Base-by-base conservation (phyloP, 2,113 vertebrate species). In the Tinamus guttatus region DNA sequence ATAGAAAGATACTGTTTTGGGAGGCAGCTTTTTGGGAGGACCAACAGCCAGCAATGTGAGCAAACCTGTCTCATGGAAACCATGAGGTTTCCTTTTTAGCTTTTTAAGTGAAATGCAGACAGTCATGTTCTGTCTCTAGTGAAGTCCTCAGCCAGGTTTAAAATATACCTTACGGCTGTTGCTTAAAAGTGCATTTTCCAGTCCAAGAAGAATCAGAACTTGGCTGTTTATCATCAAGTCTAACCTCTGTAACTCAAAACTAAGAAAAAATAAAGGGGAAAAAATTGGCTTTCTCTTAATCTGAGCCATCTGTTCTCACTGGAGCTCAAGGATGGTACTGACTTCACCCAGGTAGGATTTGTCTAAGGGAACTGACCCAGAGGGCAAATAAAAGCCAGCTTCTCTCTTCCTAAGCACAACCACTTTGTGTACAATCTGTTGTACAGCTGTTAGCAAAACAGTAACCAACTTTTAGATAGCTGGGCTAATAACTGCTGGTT, bases 381-480 rank as follows among this genome's bases (percentile, higher is more conserved):
- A 84, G 77, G 88, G 88, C 54, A 93, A 93, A 93, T 79, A 85
- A 93, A 94, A 90, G 27, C 49, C 63, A 90, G 80, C 62, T 84
- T 58, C 83, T 86, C 62, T 90, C 59, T 65, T 90, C 67, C 76
- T 59, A 96, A 95, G 74, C 71, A 32, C 62, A 87, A 82, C 47
- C 75, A 83, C 70, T 95, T 92, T 89, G 74, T 82, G 83, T 70
- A 62, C 86, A 96, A 96, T 95, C 93, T 97, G 95, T 73, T 82
- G 88, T 93, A 92, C 92, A 96, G 93, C 96, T 95, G 93, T 73
- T 94, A 92, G 90, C 81, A 89, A 93, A 94, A 71, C 43, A 90
- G 58, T 54, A 87, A 82, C 77, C 81, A 94, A 81, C 62, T 93
- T 96, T 94, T 89, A 73, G 77, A 94, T 94, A 76, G 92, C 90